Evolutionary conservation across 2,888 invertebrate species (phyloP).

Genomic region (Tolmerus cingulatus): DNA sequence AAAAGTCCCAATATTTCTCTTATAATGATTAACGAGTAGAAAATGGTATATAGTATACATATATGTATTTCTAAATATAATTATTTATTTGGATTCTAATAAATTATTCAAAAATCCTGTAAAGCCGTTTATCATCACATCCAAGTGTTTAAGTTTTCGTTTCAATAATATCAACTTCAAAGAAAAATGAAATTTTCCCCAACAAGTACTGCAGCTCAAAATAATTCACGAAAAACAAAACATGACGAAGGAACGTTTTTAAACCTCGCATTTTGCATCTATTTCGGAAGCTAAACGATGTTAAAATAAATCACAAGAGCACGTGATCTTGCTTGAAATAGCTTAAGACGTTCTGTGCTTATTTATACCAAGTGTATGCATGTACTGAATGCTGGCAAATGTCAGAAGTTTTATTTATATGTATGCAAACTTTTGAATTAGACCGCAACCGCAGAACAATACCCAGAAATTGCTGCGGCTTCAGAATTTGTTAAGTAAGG

Average conservation of each 20-base stretch:
- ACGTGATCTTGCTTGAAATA: neutral
- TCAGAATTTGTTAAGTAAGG: neutral
- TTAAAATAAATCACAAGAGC: neutral
- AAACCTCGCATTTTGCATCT: neutral
- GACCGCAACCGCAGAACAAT: neutral
- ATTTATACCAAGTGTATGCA: neutral
- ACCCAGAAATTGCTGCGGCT: neutral
- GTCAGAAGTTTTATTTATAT: neutral
- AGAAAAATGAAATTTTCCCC: neutral
- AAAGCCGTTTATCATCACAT: neutral
- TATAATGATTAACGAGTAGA: neutral
- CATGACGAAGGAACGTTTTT: neutral
- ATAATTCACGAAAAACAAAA: neutral
- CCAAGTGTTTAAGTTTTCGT: neutral
- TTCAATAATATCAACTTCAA: neutral
- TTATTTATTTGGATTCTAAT: neutral
- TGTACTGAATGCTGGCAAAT: neutral
- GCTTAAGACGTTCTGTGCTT: neutral
- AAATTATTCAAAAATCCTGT: neutral
- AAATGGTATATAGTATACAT: neutral
- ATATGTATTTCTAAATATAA: too few relatives aligned
- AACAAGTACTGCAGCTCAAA: neutral
- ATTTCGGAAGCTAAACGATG: neutral
- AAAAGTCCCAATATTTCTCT: too few relatives aligned
- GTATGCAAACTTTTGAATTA: neutral